Evolutionary conservation across 1,140 invertebrate species (phyloP), one percentile per base, ranked within the genome.

Genomic region (Bradynema listronoti): DNA sequence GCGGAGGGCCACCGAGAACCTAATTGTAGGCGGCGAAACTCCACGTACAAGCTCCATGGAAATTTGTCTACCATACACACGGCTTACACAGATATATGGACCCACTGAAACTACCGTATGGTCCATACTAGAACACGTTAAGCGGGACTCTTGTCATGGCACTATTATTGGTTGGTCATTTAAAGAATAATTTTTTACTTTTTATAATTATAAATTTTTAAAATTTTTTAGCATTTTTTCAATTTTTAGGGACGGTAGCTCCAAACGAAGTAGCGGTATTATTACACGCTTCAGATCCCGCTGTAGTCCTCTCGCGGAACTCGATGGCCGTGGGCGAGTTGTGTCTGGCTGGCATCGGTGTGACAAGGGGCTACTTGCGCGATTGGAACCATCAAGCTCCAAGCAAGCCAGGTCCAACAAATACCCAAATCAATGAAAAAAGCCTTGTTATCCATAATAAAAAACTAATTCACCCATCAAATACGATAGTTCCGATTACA

Each of bases 61-160:
- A 36, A 49, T 32, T 14, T 52, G 14, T 24, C 49, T 36, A 11
- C 27, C 24, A 34, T 58, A 36, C 16, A 29, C 53, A 1, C 33
- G 52, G 27, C 25, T 74, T 1, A 66, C 51, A 11, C 71, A 73
- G 46, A 75, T 73, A 45, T 73, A 73, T 54, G 71, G 71, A 36
- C 71, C 71, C 9, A 74, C 71, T n/a, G 71, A 73, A 45, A 51
- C 49, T n/a, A 69, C 68, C 27, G 58, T 73, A 29, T 73, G 71
- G 69, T 27, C 39, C 9, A n/a, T 41, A 33, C 24, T 66, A 36
- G 41, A 71, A 50, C 29, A 41, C 52, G 0, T 4, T 27, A 7
- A 39, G 16, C 9, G 29, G 27, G 7, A 56, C 50, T 32, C 50
- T 5, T 19, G 16, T 33, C 47, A 58, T 32, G 66, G 66, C 24